Evolutionary conservation across 2,888 invertebrate genomes (phyloP).

Genomic region (Cheilosia soror): DNA sequence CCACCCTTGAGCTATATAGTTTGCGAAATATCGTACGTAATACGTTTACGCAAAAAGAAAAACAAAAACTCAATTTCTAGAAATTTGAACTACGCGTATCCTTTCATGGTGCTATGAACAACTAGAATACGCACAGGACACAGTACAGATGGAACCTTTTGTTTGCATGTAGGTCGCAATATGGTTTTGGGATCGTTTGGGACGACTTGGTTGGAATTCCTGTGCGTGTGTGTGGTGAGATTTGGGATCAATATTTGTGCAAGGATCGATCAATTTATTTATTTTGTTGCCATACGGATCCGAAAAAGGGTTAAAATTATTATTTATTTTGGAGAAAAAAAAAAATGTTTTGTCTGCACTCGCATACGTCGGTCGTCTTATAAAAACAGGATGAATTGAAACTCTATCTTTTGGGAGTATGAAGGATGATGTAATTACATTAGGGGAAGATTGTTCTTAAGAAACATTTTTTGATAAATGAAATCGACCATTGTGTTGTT

Average conservation of each 20-base stretch:
- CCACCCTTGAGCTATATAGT: constrained; percentile 54
- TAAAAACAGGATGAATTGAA: constrained; percentile 20
- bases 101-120: constrained; percentile 25
- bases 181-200: constrained; percentile 55
- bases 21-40: constrained; percentile 38
- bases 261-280: constrained; percentile 73
- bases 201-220: constrained; percentile 14
- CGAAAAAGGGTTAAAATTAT: constrained; percentile 66
- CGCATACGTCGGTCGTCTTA: constrained; percentile 27
- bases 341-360: constrained; percentile 42
- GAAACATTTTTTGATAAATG: constrained; percentile 37
- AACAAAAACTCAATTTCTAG: constrained; percentile 37
- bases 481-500: constrained; percentile 30
- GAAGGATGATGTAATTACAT: constrained; percentile 49
- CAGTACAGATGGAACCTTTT: constrained; percentile 59
- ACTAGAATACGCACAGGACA: constrained; percentile 20
- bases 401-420: constrained; percentile 54
- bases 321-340: constrained; percentile 50
- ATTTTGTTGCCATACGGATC: constrained; percentile 63
- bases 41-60: constrained; percentile 39
- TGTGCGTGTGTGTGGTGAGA: constrained; percentile 37
- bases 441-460: constrained; percentile 49
- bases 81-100: constrained; percentile 46
- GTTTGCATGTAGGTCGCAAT: constrained; percentile 49
- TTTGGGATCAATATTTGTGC: constrained; percentile 71